Conservation (phyloP, 2,113 vertebrate species). For the Chloropsis hardwickii region DNA sequence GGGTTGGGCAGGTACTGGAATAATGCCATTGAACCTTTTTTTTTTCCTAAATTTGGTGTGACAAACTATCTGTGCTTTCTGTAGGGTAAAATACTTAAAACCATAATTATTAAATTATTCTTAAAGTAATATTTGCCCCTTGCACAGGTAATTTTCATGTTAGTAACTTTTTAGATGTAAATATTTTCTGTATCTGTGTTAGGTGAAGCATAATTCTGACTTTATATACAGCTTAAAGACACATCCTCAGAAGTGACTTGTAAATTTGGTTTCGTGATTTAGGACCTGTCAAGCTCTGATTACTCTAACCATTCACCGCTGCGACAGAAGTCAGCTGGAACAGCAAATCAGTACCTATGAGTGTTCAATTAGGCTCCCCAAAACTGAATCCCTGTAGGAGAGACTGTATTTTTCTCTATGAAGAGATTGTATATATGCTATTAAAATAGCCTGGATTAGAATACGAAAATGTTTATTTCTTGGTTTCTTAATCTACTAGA, state of each 20-base stretch:
- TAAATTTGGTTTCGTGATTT: constrained; percentile 48
- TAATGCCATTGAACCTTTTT: background rate
- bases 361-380: background rate
- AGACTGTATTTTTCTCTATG: background rate
- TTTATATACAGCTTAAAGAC: background rate
- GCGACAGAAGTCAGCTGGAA: constrained; percentile 31
- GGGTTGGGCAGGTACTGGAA: background rate
- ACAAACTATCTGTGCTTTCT: background rate
- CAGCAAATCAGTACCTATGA: constrained; percentile 1
- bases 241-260: constrained; percentile 10
- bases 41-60: background rate
- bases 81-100: background rate
- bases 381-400: background rate
- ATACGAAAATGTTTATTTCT: background rate
- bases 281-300: constrained; percentile 25
- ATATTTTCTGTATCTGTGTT: background rate
- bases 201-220: background rate
- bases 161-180: background rate
- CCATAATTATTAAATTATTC: background rate
- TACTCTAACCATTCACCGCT: constrained; percentile 1
- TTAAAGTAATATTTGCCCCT: background rate
- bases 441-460: background rate
- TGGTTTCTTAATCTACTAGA: background rate
- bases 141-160: background rate
- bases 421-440: background rate